Conservation (phyloP, 2,888 invertebrate genomes). For the Dolomedes plantarius region DNA sequence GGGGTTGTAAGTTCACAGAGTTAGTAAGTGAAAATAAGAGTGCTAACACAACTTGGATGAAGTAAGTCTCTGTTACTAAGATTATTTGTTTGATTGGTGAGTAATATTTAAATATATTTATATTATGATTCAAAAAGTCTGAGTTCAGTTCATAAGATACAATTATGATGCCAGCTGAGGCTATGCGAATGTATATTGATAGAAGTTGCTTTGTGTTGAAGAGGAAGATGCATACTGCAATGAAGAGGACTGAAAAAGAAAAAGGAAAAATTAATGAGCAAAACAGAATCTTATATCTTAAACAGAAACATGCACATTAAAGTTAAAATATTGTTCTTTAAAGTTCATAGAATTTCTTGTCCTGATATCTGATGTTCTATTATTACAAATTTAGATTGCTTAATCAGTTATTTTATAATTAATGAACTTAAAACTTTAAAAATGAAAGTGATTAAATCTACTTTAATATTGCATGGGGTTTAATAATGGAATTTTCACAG, state of each 20-base stretch:
- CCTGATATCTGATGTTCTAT: too few relatives aligned
- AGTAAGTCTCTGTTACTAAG: conserved; percentile 47
- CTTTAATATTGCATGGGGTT: too few relatives aligned
- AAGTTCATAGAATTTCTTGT: too few relatives aligned
- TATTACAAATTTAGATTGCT: too few relatives aligned
- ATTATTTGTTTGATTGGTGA: background rate
- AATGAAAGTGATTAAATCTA: too few relatives aligned
- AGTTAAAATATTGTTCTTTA: too few relatives aligned
- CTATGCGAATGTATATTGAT: conserved; percentile 90
- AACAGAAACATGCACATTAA: too few relatives aligned
- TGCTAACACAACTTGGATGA: conserved; percentile 66
- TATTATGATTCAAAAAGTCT: conserved; percentile 64
- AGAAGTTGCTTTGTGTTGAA: conserved; percentile 87
- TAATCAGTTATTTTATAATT: too few relatives aligned
- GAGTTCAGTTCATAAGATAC: conserved; percentile 81
- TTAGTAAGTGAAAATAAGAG: conserved; percentile 70
- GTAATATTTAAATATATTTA: background rate
- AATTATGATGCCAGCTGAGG: conserved; percentile 88
- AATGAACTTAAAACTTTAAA: too few relatives aligned
- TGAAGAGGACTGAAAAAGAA: conserved; percentile 73
- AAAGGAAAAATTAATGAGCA: conserved; percentile 4
- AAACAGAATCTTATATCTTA: too few relatives aligned
- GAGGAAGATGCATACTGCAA: conserved; percentile 75
- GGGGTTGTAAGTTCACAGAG: conserved; percentile 35
- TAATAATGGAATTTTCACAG: too few relatives aligned